These are phyloP conservation scores for Oncorhynchus tshawytscha DNA, from an alignment of 2,113 vertebrate genomes.

Conservation along the genomic window DNA sequence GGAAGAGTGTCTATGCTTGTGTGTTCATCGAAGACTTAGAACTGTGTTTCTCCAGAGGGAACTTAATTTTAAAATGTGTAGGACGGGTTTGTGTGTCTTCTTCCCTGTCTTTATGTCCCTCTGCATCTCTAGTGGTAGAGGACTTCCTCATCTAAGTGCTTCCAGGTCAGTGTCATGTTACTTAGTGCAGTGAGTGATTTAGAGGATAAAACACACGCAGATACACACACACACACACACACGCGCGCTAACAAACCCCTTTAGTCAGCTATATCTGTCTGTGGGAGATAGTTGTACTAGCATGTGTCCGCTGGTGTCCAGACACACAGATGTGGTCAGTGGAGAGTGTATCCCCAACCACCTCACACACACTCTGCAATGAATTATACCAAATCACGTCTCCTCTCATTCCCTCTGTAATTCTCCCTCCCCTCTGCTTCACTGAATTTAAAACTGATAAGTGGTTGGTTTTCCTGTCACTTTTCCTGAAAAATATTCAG, in stretches of 20 bases:
- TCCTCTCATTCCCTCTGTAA: background rate
- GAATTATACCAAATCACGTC: background rate
- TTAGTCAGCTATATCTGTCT: background rate
- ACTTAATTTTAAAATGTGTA: background rate
- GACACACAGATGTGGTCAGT: background rate
- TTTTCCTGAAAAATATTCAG: constrained; percentile 21
- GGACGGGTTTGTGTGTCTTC: background rate
- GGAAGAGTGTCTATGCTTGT: background rate
- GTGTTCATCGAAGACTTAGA: background rate
- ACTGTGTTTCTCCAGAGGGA: too few species aligned
- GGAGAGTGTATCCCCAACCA: background rate
- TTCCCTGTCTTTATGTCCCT: background rate
- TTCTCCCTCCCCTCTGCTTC: background rate
- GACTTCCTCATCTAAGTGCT: background rate
- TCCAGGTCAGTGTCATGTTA: background rate
- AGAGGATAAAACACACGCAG: background rate
- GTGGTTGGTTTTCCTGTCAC: constrained; percentile 32
- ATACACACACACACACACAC: background rate
- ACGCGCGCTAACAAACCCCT: background rate
- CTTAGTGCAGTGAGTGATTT: background rate
- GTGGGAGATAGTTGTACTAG: background rate
- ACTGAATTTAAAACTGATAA: constrained; percentile 27
- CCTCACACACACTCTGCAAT: constrained; percentile 9
- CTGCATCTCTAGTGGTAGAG: background rate
- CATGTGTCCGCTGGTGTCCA: background rate